Evolutionary conservation across 1,140 invertebrate species (phyloP).

Genomic region (Trinorchestia longiramus): DNA sequence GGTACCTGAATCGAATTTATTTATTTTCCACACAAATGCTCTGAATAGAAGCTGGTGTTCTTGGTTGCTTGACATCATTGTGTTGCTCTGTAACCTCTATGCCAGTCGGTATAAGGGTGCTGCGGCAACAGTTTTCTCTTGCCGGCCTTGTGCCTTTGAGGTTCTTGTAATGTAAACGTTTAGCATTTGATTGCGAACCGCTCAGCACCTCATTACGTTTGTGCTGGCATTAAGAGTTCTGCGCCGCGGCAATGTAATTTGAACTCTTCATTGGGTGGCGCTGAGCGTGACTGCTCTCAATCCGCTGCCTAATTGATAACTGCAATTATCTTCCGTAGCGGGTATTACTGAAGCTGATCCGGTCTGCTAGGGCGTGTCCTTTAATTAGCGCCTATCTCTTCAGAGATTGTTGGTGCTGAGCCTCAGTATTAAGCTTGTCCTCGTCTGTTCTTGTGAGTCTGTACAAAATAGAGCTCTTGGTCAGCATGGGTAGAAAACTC

Average conservation of each 20-base stretch:
- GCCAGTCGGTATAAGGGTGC: background rate
- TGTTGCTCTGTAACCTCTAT: background rate
- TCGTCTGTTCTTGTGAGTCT: background rate
- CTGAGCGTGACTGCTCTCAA: constrained; percentile 19
- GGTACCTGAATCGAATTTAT: background rate
- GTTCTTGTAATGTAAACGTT: background rate
- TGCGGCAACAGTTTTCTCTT: background rate
- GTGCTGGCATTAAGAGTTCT: background rate
- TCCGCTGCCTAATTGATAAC: constrained; percentile 42
- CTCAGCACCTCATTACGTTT: background rate
- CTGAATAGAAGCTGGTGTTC: background rate
- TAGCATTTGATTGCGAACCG: background rate
- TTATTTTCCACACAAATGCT: background rate
- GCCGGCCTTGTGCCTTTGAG: background rate
- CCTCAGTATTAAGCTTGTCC: background rate
- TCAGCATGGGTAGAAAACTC: background rate
- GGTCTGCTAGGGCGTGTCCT: background rate
- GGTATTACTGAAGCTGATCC: constrained; percentile 12
- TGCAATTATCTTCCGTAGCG: constrained; percentile 16
- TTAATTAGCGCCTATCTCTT: background rate
- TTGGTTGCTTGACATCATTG: too few species aligned
- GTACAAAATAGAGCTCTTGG: background rate
- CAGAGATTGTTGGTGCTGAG: background rate
- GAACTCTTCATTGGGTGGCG: background rate
- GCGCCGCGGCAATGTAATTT: background rate